A percentile compares a stretch with the other conserved stretches of the same genome.
Conservation (phyloP, 2,113 vertebrate species). For the Epinephelus moara region DNA sequence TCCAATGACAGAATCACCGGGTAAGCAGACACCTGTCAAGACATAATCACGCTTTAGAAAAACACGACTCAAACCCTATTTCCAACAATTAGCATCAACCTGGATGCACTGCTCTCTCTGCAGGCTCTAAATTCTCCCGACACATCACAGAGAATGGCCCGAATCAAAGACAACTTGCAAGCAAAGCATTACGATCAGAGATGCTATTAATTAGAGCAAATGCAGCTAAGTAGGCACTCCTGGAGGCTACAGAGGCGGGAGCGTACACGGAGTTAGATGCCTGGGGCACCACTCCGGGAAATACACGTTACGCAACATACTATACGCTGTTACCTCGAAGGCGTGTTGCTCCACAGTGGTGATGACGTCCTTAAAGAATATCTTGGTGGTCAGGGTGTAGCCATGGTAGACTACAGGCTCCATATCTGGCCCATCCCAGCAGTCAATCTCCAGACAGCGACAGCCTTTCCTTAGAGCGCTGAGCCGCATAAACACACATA, state of each 20-base stretch:
- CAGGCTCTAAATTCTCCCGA: conserved; percentile 2
- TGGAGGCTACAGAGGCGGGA: conserved; percentile 8
- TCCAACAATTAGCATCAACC: conserved; percentile 33
- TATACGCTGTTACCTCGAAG: conserved; percentile 86
- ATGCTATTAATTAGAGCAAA: conserved; percentile 55
- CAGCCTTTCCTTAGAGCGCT: conserved; percentile 91
- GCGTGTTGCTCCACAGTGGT: conserved; percentile 87
- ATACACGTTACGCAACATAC: conserved; percentile 17
- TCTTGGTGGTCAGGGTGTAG: conserved; percentile 89
- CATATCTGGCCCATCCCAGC: conserved; percentile 88
- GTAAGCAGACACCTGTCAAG: conserved; percentile 87
- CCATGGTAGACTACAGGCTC: conserved; percentile 92
- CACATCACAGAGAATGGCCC: conserved; percentile 36
- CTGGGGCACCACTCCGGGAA: not conserved
- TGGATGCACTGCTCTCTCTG: conserved; percentile 23
- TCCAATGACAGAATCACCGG: conserved; percentile 92
- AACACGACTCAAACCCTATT: conserved; percentile 7
- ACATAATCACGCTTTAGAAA: conserved; percentile 25
- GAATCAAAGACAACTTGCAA: conserved; percentile 41
- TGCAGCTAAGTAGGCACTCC: conserved; percentile 30
- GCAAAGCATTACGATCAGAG: conserved; percentile 24
- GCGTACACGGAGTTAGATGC: not conserved
- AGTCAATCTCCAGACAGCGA: conserved; percentile 93
- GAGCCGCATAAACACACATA: conserved; percentile 28
- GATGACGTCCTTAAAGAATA: conserved; percentile 89